phyloP scores from a whole-genome alignment of 2,797 vertebrate species.

The Enteromius paludinosus region DNA sequence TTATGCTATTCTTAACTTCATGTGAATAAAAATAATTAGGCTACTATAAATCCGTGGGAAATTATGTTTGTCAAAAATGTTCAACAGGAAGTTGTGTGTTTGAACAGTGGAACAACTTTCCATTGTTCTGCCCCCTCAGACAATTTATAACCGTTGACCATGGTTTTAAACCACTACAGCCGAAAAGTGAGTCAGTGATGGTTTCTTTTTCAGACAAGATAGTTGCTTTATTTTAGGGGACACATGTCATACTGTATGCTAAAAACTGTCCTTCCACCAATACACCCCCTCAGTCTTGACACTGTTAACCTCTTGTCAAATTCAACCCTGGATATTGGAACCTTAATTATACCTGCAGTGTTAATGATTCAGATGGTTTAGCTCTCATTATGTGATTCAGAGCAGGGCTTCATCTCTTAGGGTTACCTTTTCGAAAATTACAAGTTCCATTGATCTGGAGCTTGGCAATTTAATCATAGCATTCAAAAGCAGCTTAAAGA shows the following conservation, averaged over 20 bases:
- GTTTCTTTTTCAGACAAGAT: background rate
- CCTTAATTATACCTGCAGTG: background rate
- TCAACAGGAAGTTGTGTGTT: slow-evolving; percentile 34
- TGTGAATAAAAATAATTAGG: slow-evolving; percentile 24
- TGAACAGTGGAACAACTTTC: background rate
- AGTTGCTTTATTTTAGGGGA: background rate
- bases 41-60: slow-evolving; percentile 11
- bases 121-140: slow-evolving; percentile 29
- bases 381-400: background rate
- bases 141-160: slow-evolving; percentile 15
- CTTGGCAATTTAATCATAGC: background rate
- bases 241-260: background rate
- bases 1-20: slow-evolving; percentile 14
- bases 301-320: background rate
- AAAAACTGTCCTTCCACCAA: background rate
- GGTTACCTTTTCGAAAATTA: background rate
- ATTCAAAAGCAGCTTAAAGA: background rate
- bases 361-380: background rate
- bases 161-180: background rate
- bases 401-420: background rate
- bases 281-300: background rate
- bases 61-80: slow-evolving; percentile 3
- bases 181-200: background rate
- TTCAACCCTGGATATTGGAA: background rate
- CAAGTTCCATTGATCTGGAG: background rate